phyloP scores from a whole-genome alignment of 2,797 vertebrate genomes.

The Rhynchonycteris naso region DNA sequence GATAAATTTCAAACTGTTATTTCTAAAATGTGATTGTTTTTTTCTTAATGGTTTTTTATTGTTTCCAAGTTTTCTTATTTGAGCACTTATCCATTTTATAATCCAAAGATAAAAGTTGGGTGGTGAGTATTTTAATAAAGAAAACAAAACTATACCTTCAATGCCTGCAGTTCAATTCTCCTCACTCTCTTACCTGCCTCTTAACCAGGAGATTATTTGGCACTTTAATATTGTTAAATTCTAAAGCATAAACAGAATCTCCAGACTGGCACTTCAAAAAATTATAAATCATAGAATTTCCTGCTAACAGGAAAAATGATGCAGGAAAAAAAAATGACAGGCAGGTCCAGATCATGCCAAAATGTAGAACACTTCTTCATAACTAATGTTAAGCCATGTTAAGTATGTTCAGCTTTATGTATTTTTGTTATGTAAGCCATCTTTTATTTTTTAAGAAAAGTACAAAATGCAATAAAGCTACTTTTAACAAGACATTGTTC shows the following conservation, averaged over 20 bases:
- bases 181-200: neutral
- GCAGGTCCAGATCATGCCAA: neutral
- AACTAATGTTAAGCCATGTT: slow-evolving; percentile 39
- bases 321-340: slow-evolving; percentile 3
- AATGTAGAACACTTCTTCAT: neutral
- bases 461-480: slow-evolving; percentile 60
- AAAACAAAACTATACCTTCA: slow-evolving; percentile 1
- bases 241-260: slow-evolving; percentile 47
- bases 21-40: neutral
- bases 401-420: slow-evolving; percentile 44
- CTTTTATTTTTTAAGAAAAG: slow-evolving; percentile 64
- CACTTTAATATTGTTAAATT: slow-evolving; percentile 31
- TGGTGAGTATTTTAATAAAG: neutral
- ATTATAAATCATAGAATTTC: slow-evolving; percentile 35
- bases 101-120: slow-evolving; percentile 4
- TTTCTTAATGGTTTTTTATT: neutral
- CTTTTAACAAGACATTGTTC: slow-evolving; percentile 58
- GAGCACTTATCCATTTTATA: slow-evolving; percentile 35
- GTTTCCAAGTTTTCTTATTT: slow-evolving; percentile 20
- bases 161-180: neutral
- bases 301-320: neutral
- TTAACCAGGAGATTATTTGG: neutral
- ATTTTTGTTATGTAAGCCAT: slow-evolving; percentile 55
- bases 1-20: neutral
- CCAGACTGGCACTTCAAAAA: neutral